A percentile compares a stretch with the other conserved stretches of the same genome.
phyloP scores from a whole-genome alignment of 2,113 vertebrate species.

The Halcyon malimbica region DNA sequence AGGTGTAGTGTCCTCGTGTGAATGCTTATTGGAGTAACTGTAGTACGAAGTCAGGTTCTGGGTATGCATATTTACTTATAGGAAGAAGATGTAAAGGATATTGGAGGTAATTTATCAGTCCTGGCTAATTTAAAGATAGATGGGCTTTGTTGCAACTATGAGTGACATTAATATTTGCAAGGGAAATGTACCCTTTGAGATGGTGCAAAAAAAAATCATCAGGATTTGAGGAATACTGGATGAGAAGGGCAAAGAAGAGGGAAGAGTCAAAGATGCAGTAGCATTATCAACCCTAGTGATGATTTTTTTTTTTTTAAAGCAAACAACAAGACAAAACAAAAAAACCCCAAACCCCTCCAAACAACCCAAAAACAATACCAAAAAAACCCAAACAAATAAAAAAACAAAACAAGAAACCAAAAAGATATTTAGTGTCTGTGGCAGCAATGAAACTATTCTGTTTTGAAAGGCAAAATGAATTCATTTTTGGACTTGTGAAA shows the following conservation, averaged over 20 bases:
- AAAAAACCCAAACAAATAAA: too few species aligned
- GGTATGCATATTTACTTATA: background rate
- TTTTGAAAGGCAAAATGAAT: background rate
- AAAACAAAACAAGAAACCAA: background rate
- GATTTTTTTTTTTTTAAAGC: too few species aligned
- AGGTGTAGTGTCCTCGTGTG: background rate
- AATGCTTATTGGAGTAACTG: background rate
- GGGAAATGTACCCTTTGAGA: background rate
- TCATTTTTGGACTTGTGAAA: background rate
- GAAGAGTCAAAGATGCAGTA: background rate
- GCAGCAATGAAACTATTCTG: background rate
- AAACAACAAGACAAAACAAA: background rate
- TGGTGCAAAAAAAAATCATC: background rate
- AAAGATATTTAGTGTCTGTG: background rate
- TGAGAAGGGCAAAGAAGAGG: background rate
- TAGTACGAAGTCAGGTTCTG: background rate
- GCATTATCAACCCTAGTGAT: background rate
- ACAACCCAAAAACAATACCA: too few species aligned
- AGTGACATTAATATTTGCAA: background rate
- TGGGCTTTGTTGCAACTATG: background rate
- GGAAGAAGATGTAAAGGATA: background rate
- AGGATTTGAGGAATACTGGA: background rate
- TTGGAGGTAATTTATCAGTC: background rate
- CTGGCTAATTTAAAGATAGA: background rate
- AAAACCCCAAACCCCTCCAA: too few species aligned